Evolutionary conservation across 2,113 vertebrate genomes (phyloP), one percentile per base, ranked within the genome.

Genomic region (Ictalurus punctatus): DNA sequence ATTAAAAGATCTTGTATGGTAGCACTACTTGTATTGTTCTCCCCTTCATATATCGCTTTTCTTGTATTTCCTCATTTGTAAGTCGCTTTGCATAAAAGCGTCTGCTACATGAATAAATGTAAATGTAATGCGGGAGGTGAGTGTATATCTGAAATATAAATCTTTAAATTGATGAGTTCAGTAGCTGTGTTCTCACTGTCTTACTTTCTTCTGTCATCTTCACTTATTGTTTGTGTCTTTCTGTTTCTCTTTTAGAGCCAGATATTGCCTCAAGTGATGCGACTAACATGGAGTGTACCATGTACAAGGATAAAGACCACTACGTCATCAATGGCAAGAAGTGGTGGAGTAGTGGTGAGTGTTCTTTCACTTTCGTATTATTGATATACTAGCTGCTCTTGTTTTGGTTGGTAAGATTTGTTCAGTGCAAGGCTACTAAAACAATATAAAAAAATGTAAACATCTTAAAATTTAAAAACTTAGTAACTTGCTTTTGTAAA

Each of bases 341-440:
- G 85, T 99, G 98, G 98, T 99, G 98, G 98, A 97, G 95, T 94
- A 98, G 97, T 44, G 98, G 98, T 99, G 89, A 94, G 97, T 97
- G 67, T 83, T 21, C 40, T 48, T 56, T 56, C 30, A 37, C 7
- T 79, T 54, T 79, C 3, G 3, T 59, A 34, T 34, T 37, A 34
- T 21, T 59, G 9, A 9, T 34, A 34, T 21, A 34, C 17, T 13
- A 58, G 17, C 25, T 78, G 37, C 23, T 34, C 19, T 82, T 56
- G 54, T 58, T 81, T 80, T 30, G 25, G 48, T 52, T 17, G 14
- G 48, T 54, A 27, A 54, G 14, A 12, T 48, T 6, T 37, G 40
- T 25, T 71, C 4, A 19, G 30, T 34, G 30, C 13, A 71, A 71
- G 16, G 19, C 30, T 5, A 71, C 5, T 34, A 71, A 71, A 76